These are phyloP conservation scores for Meta bourneti DNA, from an alignment of 2,888 invertebrate genomes.

Conservation along the genomic window DNA sequence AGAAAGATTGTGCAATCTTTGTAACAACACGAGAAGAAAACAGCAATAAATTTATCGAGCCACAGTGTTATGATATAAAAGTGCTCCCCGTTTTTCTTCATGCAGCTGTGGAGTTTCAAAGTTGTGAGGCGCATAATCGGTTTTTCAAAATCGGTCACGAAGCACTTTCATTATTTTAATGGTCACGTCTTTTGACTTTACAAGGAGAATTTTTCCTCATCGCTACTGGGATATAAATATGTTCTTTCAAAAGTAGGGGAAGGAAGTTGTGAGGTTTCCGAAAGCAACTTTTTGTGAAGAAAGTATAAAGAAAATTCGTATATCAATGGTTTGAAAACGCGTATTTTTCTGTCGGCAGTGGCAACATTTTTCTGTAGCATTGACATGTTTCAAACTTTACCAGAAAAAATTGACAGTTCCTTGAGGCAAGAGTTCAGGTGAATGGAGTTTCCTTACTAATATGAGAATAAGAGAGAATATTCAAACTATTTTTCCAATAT, in stretches of 20 bases:
- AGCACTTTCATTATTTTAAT: conserved; percentile 57
- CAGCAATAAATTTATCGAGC: background rate
- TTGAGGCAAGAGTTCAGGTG: no score
- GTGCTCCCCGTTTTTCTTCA: background rate
- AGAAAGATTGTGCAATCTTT: background rate
- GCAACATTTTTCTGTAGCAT: background rate
- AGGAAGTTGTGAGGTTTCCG: background rate
- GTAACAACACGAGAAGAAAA: background rate
- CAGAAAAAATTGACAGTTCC: background rate
- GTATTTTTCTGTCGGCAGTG: background rate
- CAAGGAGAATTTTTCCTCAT: background rate
- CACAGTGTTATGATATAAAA: background rate
- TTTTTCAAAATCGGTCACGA: conserved; percentile 45
- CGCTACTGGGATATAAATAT: background rate
- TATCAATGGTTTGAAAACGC: background rate
- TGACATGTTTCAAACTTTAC: no score
- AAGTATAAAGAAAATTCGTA: background rate
- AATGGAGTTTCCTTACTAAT: no score
- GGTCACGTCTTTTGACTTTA: conserved; percentile 62
- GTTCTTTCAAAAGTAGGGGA: background rate
- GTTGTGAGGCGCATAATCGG: conserved; percentile 25
- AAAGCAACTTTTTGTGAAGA: background rate
- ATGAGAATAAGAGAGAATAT: no score
- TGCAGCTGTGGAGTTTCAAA: conserved; percentile 27
- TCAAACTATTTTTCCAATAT: no score